A percentile compares a stretch with the other conserved stretches of the same genome.
These are phyloP conservation scores for Zygaena filipendulae DNA, from an alignment of 2,888 invertebrate genomes.

Conservation along the genomic window DNA sequence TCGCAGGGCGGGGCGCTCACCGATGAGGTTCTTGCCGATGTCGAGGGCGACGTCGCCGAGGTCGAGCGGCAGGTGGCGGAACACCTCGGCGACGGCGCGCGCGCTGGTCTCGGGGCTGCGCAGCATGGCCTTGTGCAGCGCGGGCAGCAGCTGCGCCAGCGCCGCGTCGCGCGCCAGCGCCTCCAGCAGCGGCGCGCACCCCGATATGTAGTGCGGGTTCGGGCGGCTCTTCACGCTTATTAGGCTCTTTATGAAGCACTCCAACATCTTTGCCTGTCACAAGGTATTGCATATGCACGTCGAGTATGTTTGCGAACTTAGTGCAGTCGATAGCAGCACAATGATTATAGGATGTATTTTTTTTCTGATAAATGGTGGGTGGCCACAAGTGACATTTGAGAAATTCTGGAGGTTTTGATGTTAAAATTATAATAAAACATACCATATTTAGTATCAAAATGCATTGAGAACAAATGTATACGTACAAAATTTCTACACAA, in stretches of 20 bases:
- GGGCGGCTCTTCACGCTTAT: constrained; percentile 83
- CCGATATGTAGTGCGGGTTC: constrained; percentile 72
- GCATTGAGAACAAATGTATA: too few species aligned
- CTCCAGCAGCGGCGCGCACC: constrained; percentile 74
- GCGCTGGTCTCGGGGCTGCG: constrained; percentile 93
- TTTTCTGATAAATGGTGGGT: too few species aligned
- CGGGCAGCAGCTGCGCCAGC: constrained; percentile 79
- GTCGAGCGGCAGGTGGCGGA: constrained; percentile 77
- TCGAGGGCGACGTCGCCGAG: constrained; percentile 82
- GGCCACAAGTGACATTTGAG: too few species aligned
- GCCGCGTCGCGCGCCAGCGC: constrained; percentile 75
- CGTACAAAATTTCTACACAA: too few species aligned
- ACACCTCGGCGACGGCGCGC: constrained; percentile 80
- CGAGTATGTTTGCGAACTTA: too few species aligned
- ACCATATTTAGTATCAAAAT: too few species aligned
- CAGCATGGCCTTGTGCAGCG: constrained; percentile 90
- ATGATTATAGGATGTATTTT: too few species aligned
- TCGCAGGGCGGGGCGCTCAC: constrained; percentile 61
- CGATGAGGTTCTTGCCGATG: constrained; percentile 84
- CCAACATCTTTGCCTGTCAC: constrained; percentile 72
- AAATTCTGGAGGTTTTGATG: too few species aligned
- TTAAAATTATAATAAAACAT: too few species aligned
- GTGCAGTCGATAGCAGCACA: too few species aligned
- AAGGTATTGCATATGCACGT: too few species aligned
- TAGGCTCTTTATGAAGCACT: constrained; percentile 79